Percentiles rank a stretch among this genome's conserved stretches.
These are phyloP conservation scores for Psettodes erumei DNA, from an alignment of 2,113 vertebrate genomes.

Conservation along the genomic window DNA sequence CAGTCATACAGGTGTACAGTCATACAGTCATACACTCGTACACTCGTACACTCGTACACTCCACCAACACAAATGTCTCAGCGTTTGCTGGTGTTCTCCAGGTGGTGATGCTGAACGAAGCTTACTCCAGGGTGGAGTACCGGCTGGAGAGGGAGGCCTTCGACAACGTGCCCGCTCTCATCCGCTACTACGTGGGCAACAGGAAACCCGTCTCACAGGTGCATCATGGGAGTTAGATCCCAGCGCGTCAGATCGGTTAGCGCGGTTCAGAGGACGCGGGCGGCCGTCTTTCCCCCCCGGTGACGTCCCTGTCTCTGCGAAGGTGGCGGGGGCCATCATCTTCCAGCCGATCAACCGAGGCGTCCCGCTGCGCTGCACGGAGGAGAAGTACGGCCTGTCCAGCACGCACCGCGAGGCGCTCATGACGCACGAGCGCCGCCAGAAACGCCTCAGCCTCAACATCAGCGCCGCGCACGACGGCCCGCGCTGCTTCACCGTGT, in stretches of 20 bases:
- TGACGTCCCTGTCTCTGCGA: background rate
- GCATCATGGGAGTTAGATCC: too few relatives aligned
- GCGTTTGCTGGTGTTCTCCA: too few relatives aligned
- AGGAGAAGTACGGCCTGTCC: slow-evolving; percentile 89
- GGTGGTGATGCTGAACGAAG: slow-evolving; percentile 89
- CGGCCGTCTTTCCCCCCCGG: fast-evolving
- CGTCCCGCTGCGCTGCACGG: slow-evolving; percentile 91
- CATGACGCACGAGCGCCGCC: slow-evolving; percentile 79
- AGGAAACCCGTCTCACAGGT: slow-evolving; percentile 90
- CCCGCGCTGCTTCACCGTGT: slow-evolving; percentile 73
- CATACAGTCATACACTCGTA: too few relatives aligned
- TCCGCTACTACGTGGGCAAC: slow-evolving; percentile 95
- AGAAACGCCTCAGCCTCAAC: slow-evolving; percentile 91
- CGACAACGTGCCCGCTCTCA: slow-evolving; percentile 91
- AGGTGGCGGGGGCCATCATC: slow-evolving; percentile 93
- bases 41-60: too few relatives aligned
- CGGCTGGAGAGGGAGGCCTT: slow-evolving; percentile 93
- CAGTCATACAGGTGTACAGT: too few relatives aligned
- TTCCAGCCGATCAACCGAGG: slow-evolving; percentile 95
- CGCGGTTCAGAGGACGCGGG: too few relatives aligned
- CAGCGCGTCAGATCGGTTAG: too few relatives aligned
- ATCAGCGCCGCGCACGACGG: slow-evolving; percentile 50
- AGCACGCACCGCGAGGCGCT: slow-evolving; percentile 66
- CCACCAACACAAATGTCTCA: too few relatives aligned
- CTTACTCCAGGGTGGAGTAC: slow-evolving; percentile 93